These are phyloP conservation scores for Halictus ligatus DNA, from an alignment of 2,888 invertebrate species.

Conservation along the genomic window DNA sequence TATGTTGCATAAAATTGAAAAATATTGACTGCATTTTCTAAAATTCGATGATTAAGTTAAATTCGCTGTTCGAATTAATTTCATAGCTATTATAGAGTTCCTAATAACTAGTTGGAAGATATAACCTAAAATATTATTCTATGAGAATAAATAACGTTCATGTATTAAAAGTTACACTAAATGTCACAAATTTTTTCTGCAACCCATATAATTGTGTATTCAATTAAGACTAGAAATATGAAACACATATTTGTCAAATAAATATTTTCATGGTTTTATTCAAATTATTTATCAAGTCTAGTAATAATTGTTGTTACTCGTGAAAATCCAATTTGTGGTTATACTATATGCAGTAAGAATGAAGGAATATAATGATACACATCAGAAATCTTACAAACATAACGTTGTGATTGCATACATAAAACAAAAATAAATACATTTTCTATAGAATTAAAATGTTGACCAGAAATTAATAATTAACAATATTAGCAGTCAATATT, in stretches of 20 bases:
- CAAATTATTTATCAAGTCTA: no score
- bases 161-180: conserved; percentile 32
- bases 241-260: conserved; percentile 75
- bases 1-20: neutral
- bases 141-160: neutral
- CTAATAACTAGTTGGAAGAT: neutral
- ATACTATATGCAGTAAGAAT: no score
- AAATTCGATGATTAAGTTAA: neutral
- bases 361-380: no score
- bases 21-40: neutral
- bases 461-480: no score
- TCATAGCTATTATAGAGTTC: neutral
- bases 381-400: no score
- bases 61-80: neutral
- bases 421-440: no score
- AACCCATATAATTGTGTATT: neutral
- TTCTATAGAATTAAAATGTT: no score
- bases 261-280: conserved; percentile 9
- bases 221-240: conserved; percentile 61
- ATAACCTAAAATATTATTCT: neutral
- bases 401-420: no score
- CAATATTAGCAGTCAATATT: no score
- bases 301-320: no score
- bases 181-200: conserved; percentile 18
- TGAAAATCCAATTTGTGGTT: no score